Percentiles rank a stretch among this genome's conserved stretches.
Conservation (phyloP, 2,888 invertebrate genomes). For the Lepidonotus clava region DNA sequence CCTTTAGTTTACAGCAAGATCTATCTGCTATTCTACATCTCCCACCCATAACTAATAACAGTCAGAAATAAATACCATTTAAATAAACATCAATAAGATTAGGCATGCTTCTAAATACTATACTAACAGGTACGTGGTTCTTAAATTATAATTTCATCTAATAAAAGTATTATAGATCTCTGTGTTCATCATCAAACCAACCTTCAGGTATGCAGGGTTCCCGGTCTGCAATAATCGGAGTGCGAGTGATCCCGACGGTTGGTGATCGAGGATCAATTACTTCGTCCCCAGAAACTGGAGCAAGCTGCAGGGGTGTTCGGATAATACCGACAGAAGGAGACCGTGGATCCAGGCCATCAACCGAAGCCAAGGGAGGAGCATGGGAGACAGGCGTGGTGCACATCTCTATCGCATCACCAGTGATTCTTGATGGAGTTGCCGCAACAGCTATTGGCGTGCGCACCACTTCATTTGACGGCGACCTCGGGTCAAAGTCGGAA, state of each 20-base stretch:
- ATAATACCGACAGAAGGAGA: conserved; percentile 58
- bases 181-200: neutral
- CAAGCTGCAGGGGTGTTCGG: conserved; percentile 59
- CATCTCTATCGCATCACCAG: neutral
- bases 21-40: too few species aligned
- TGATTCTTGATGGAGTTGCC: neutral
- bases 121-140: too few species aligned
- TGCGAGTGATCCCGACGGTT: neutral
- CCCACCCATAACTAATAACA: too few species aligned
- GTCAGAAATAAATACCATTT: too few species aligned
- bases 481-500: conserved; percentile 43
- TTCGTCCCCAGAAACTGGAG: neutral
- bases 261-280: neutral
- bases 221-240: neutral
- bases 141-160: too few species aligned
- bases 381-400: neutral
- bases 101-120: too few species aligned
- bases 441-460: conserved; percentile 51
- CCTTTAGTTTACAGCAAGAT: too few species aligned
- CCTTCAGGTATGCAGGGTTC: neutral
- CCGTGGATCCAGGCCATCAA: conserved; percentile 59
- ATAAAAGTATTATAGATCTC: neutral
- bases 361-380: neutral
- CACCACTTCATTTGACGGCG: neutral
- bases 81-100: too few species aligned